These are phyloP conservation scores for Dexiosoma caninum DNA, from an alignment of 2,888 invertebrate species.

Conservation along the genomic window DNA sequence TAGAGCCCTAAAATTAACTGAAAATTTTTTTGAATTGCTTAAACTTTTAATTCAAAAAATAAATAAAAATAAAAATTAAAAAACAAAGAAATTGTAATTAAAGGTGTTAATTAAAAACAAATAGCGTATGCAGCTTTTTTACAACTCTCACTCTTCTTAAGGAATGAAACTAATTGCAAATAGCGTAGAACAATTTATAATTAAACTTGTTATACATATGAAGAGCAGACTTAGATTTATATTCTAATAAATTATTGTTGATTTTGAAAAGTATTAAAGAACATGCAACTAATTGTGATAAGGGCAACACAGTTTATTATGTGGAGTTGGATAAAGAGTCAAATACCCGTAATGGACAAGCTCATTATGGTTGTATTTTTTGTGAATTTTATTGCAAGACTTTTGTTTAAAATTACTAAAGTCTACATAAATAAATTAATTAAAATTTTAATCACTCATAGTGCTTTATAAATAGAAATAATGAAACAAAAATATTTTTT, in stretches of 20 bases:
- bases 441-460: too few species aligned
- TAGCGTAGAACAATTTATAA: not conserved
- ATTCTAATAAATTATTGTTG: constrained; percentile 5
- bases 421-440: too few species aligned
- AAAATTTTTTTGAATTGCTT: too few species aligned
- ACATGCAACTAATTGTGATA: constrained; percentile 14
- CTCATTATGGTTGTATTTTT: not conserved
- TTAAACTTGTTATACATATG: not conserved
- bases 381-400: not conserved
- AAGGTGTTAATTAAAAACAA: too few species aligned
- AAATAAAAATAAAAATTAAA: too few species aligned
- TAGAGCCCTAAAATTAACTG: too few species aligned
- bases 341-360: not conserved
- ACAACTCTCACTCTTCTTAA: not conserved
- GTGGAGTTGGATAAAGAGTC: not conserved
- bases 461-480: too few species aligned
- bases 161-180: not conserved
- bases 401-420: not conserved
- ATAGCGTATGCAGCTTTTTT: constrained; percentile 5
- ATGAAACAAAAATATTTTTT: too few species aligned
- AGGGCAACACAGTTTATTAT: not conserved
- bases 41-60: too few species aligned
- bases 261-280: not conserved
- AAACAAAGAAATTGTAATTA: too few species aligned
- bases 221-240: not conserved